phyloP scores from a whole-genome alignment of 2,113 vertebrate species.

The Phasianus colchicus region DNA sequence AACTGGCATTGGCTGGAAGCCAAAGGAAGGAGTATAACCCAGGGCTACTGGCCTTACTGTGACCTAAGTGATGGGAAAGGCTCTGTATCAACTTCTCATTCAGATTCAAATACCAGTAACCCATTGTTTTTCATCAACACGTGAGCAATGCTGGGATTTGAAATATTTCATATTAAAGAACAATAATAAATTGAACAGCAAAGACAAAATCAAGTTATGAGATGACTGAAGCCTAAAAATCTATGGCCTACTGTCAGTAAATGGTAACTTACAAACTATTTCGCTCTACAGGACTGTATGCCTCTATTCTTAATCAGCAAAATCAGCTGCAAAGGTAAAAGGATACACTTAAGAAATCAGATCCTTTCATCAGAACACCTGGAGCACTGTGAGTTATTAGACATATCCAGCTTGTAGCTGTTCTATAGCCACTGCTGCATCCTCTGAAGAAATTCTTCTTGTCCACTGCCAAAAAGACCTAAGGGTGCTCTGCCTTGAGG shows the following conservation, averaged over 20 bases:
- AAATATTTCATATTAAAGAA: neutral
- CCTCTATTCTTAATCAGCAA: neutral
- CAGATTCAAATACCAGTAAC: rapidly evolving
- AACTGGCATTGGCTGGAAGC: neutral
- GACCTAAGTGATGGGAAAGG: neutral
- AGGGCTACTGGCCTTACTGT: neutral
- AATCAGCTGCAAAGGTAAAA: neutral
- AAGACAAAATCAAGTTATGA: neutral
- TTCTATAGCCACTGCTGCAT: neutral
- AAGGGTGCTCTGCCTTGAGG: neutral
- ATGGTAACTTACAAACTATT: neutral
- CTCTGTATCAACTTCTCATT: neutral
- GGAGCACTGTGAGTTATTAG: rapidly evolving
- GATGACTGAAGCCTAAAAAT: neutral
- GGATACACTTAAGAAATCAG: neutral
- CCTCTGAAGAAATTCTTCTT: neutral
- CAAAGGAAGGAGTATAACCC: neutral
- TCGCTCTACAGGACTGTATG: neutral
- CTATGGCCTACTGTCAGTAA: neutral
- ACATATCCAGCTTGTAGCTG: neutral
- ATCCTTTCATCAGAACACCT: neutral
- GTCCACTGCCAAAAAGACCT: neutral
- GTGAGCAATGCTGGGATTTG: neutral
- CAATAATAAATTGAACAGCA: neutral
- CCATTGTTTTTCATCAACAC: neutral